Evolutionary conservation across 2,888 invertebrate genomes (phyloP), one percentile per base, ranked within the genome.

Genomic region (Tachina lurida): DNA sequence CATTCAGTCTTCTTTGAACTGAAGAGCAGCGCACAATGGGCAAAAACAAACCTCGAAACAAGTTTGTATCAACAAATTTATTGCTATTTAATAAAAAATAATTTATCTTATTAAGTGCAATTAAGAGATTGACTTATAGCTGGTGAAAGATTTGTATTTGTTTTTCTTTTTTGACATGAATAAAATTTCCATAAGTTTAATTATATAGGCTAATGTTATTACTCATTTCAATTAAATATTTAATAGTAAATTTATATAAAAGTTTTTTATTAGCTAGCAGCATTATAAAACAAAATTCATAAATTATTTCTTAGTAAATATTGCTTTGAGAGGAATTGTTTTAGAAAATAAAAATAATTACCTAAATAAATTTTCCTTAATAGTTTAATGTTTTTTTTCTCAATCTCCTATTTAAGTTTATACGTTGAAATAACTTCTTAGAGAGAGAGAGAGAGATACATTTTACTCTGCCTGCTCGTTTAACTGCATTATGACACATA

Each of bases 401-500:
- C 10, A 12, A 8, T 8, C 17, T 12, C 12, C 17, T 10, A 5
- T n/a, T 4, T 43, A 17, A 17, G 10, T 22, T 10, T 12, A 19
- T 9, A 43, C 17, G 22, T 60, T 58, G 15, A 31, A 58, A 47
- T 54, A 45, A 31, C n/a, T 54, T 19, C 10, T 19, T 13, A 41
- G 13, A 71, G n/a, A 41, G 10, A 58, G 52, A 41, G 13, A 71
- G n/a, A 41, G 10, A 58, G 52, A 65, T 39, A 68, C 5, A 52
- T 52, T 65, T 70, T 60, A 68, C 75, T 82, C 75, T 75, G 86
- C 75, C 60, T 10, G 22, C 58, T 78, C 70, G 70, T 63, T 78
- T 62, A 41, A 56, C 63, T 41, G 17, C 75, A 68, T 56, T 86
- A 79, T 86, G 75, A 86, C 86, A 75, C 79, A 83, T 79, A n/a